Evolutionary conservation across 2,888 invertebrate species (phyloP), one percentile per base, ranked within the genome.

Genomic region (Gymnosoma rotundatum): DNA sequence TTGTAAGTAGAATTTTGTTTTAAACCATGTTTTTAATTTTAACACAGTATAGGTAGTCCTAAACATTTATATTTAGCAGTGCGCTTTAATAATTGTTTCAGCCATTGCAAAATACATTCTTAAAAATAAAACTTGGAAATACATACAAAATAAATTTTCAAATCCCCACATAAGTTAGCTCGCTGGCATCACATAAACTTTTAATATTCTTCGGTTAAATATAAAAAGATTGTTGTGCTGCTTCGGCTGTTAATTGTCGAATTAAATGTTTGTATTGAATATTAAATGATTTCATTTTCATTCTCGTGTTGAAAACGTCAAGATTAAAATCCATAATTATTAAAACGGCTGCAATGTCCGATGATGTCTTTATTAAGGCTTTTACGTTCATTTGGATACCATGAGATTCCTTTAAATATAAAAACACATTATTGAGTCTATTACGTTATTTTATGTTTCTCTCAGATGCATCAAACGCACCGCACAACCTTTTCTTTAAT

Each of bases 291-390:
- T 83, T 83, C 78, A 72, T 83, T 78, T 73, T 73, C 81, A 61
- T 78, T 83, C 81, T 72, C 64, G 78, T 67, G 63, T 72, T 75
- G 84, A 67, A 84, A 84, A 84, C 74, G 81, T 76, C 81, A 64
- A 84, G 84, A 84, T 84, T 84, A 84, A 78, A 84, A 69, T 81
- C 42, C 81, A 74, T 84, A 81, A 84, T 84, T 84, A 84, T 84
- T 81, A 74, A 73, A 81, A 81, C 69, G 74, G 81, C 70, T 67
- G 66, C 32, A 75, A 48, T 78, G 80, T 61, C 76, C 64, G 69
- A 18, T 60, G 81, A 84, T 84, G 81, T 84, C 84, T 84, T 84
- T 78, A 84, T 84, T 84, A 74, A 45, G 84, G 76, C 63, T 64
- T 67, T 69, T 72, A 42, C 9, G 63, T 64, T 58, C 48, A 64